phyloP scores from a whole-genome alignment of 64 coral and sea anemone genomes.

The Astreopora myriophthalma region DNA sequence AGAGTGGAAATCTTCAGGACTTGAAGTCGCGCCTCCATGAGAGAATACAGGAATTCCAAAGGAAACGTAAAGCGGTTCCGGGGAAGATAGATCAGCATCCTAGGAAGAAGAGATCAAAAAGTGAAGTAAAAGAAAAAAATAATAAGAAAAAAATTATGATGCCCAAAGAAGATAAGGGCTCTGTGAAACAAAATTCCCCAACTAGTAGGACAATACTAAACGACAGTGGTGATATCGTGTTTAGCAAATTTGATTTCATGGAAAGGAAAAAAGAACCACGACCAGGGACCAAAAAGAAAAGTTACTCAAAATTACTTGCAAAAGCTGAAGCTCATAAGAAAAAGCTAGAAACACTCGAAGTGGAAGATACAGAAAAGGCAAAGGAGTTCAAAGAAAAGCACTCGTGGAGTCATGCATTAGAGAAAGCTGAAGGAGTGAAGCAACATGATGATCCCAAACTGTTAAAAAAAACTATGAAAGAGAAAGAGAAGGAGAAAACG shows the following conservation, averaged over 20 bases:
- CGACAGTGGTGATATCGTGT: slow-evolving; percentile 94
- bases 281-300: slow-evolving; percentile 59
- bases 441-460: slow-evolving; percentile 88
- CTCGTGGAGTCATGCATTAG: slow-evolving; percentile 86
- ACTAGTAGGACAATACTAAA: slow-evolving; percentile 71
- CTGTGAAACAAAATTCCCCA: background rate
- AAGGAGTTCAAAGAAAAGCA: slow-evolving; percentile 71
- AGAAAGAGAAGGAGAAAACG: slow-evolving; percentile 81
- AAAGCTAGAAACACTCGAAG: slow-evolving; percentile 80
- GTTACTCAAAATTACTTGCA: slow-evolving; percentile 86
- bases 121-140: slow-evolving; percentile 67
- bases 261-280: slow-evolving; percentile 38
- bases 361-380: slow-evolving; percentile 70
- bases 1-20: slow-evolving; percentile 77
- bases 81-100: slow-evolving; percentile 14
- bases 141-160: slow-evolving; percentile 45
- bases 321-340: slow-evolving; percentile 94
- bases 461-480: slow-evolving; percentile 87
- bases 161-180: slow-evolving; percentile 10
- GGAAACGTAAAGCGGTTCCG: slow-evolving; percentile 70
- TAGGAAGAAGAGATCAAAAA: slow-evolving; percentile 78
- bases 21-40: slow-evolving; percentile 75
- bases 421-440: slow-evolving; percentile 92
- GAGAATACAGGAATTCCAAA: slow-evolving; percentile 75
- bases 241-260: slow-evolving; percentile 99